These are phyloP conservation scores for Strix aluco DNA, from an alignment of 2,113 vertebrate genomes.

Conservation along the genomic window DNA sequence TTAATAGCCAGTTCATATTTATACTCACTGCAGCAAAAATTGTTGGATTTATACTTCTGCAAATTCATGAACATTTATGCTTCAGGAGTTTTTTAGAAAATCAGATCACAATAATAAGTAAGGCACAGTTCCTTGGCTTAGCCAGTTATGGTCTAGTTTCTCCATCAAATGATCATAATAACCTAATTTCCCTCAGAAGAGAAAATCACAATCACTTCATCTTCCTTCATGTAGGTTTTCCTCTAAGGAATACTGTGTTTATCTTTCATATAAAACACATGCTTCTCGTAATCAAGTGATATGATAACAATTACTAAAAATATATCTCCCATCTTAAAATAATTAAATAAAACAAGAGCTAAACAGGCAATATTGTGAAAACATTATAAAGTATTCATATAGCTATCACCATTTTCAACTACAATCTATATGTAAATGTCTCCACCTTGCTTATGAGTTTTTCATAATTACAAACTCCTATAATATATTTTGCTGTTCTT, in stretches of 20 bases:
- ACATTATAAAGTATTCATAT: background rate
- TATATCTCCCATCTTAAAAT: background rate
- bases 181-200: conserved; percentile 26
- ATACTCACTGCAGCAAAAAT: conserved; percentile 49
- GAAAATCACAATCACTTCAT: background rate
- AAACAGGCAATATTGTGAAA: background rate
- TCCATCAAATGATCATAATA: conserved; percentile 33
- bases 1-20: conserved; percentile 58
- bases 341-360: background rate
- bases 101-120: conserved; percentile 47
- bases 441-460: background rate
- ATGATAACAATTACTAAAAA: conserved; percentile 3
- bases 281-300: background rate
- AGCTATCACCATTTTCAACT: background rate
- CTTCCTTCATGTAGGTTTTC: background rate
- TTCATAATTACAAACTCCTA: background rate
- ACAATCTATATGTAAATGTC: background rate
- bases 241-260: background rate
- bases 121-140: conserved; percentile 42
- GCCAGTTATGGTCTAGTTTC: conserved; percentile 42
- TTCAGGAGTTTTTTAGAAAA: conserved; percentile 49
- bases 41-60: conserved; percentile 57
- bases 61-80: conserved; percentile 61
- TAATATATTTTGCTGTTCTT: background rate
- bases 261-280: background rate